Evolutionary conservation across 1,140 invertebrate species (phyloP).

Genomic region (Dendroctonus ponderosae): DNA sequence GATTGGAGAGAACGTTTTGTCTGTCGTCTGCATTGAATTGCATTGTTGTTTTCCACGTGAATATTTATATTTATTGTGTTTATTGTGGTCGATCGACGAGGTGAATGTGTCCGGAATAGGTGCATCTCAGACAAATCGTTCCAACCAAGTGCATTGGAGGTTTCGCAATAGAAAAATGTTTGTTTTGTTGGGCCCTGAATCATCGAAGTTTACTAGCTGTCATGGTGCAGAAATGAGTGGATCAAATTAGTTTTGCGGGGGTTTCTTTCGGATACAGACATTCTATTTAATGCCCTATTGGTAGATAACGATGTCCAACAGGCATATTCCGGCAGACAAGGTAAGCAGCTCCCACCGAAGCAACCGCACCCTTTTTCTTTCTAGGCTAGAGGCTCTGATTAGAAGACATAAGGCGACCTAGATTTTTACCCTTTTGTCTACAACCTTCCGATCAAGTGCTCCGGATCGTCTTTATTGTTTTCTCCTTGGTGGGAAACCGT

Average conservation of each 20-base stretch:
- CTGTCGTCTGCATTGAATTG: slow-evolving; percentile 29
- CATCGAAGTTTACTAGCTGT: slow-evolving; percentile 25
- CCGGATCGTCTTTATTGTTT: slow-evolving; percentile 8
- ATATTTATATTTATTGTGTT: neutral
- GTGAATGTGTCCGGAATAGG: neutral
- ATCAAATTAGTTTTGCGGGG: slow-evolving; percentile 27
- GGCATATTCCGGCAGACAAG: slow-evolving; percentile 40
- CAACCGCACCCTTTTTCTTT: slow-evolving; percentile 39
- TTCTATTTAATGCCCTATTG: slow-evolving; percentile 31
- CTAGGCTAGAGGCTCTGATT: slow-evolving; percentile 28
- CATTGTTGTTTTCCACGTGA: slow-evolving; percentile 21
- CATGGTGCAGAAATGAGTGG: slow-evolving; percentile 34
- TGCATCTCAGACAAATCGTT: slow-evolving; percentile 6
- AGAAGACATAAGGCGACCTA: slow-evolving; percentile 39
- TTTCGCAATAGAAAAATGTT: slow-evolving; percentile 21
- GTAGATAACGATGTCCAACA: slow-evolving; percentile 35
- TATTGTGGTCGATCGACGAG: neutral
- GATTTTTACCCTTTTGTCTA: slow-evolving; percentile 25
- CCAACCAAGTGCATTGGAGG: neutral
- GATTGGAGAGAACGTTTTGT: slow-evolving; percentile 30
- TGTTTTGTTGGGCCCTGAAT: slow-evolving; percentile 33
- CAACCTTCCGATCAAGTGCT: too few species aligned
- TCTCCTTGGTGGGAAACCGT: neutral
- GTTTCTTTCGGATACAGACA: slow-evolving; percentile 11
- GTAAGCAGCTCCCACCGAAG: slow-evolving; percentile 21